Percentiles rank a stretch among this genome's conserved stretches.
These are phyloP conservation scores for Anhinga rufa DNA, from an alignment of 2,113 vertebrate species.

Conservation along the genomic window DNA sequence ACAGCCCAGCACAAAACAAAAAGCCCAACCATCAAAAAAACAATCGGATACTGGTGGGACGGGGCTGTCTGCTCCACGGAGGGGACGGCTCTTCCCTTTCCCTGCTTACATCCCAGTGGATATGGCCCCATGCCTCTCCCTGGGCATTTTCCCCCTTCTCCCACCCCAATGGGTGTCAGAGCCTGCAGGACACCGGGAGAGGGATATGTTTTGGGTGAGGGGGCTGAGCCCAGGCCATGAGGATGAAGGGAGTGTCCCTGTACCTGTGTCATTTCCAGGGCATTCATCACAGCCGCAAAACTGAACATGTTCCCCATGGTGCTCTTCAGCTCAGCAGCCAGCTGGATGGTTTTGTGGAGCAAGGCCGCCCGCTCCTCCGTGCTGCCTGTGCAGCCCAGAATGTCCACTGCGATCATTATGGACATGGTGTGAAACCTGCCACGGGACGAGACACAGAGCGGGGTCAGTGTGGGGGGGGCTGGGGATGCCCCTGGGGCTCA, in stretches of 20 bases:
- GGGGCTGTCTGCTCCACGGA: neutral
- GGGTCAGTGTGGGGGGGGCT: neutral
- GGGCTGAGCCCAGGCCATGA: neutral
- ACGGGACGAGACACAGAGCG: fast-evolving
- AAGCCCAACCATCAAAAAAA: neutral
- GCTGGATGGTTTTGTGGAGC: slow-evolving; percentile 96
- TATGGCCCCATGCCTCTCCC: neutral
- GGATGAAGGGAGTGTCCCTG: fast-evolving
- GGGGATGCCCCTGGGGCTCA: neutral
- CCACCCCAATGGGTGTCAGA: neutral
- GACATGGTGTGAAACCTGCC: slow-evolving; percentile 97
- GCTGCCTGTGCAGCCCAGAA: slow-evolving; percentile 93
- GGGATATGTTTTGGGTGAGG: neutral
- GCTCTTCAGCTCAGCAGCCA: slow-evolving; percentile 92
- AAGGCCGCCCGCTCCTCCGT: slow-evolving; percentile 89
- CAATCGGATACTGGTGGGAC: neutral
- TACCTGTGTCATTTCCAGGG: slow-evolving; percentile 95
- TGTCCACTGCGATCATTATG: slow-evolving; percentile 95
- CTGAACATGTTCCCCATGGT: slow-evolving; percentile 98
- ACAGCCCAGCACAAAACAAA: slow-evolving; percentile 45
- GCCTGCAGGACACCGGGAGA: neutral
- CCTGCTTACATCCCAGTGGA: neutral
- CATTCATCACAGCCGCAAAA: slow-evolving; percentile 94
- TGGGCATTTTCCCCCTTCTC: neutral
- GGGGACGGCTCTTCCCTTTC: neutral